phyloP scores from a whole-genome alignment of 2,888 invertebrate genomes.

The Lasioglossum lativentre region DNA sequence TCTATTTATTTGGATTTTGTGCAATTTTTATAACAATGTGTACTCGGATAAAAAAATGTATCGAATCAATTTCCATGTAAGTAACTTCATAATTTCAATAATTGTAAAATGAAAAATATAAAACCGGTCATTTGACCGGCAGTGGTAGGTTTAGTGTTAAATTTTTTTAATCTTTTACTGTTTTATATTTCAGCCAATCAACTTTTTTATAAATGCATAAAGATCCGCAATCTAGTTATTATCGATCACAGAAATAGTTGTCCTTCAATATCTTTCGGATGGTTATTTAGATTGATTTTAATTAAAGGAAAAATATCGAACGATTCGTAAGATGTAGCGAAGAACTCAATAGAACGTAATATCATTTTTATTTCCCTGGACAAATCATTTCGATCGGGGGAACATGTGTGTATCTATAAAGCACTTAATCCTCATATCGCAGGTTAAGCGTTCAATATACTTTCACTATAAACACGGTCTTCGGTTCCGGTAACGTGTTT shows the following conservation, averaged over 20 bases:
- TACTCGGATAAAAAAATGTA: too few relatives aligned
- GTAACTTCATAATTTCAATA: too few relatives aligned
- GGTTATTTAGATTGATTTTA: not conserved
- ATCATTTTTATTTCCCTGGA: not conserved
- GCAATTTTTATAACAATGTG: too few relatives aligned
- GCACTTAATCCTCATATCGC: not conserved
- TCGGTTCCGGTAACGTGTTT: not conserved
- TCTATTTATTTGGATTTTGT: too few relatives aligned
- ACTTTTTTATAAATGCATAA: too few relatives aligned
- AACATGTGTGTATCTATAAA: not conserved
- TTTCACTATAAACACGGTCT: conserved; percentile 5
- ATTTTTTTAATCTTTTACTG: too few relatives aligned
- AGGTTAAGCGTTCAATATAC: not conserved
- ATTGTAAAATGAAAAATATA: too few relatives aligned
- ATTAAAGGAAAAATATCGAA: not conserved
- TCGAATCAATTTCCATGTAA: too few relatives aligned
- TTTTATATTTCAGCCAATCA: too few relatives aligned
- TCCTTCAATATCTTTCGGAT: not conserved
- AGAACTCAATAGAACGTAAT: not conserved
- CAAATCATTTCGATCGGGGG: not conserved
- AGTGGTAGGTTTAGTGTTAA: too few relatives aligned
- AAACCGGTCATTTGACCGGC: too few relatives aligned
- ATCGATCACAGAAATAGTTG: not conserved
- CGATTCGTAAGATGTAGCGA: not conserved
- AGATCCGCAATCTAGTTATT: not conserved